These are phyloP conservation scores for Lasioglossum figueresi DNA, from an alignment of 2,888 invertebrate species.

Conservation along the genomic window DNA sequence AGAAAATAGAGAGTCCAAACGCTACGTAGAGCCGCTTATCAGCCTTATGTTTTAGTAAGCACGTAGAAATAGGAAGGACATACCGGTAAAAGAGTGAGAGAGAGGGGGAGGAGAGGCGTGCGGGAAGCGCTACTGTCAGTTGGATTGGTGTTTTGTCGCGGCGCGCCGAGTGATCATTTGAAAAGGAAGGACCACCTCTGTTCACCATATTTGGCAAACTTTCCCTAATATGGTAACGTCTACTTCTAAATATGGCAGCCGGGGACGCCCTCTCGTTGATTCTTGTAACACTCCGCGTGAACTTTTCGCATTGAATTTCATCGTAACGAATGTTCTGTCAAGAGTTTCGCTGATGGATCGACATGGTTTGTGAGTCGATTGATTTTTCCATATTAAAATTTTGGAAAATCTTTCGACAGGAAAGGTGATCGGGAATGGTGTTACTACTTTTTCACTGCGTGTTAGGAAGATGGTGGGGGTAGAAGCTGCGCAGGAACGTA, in stretches of 20 bases:
- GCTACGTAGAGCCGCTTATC: conserved; percentile 49
- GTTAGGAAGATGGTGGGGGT: conserved; percentile 68
- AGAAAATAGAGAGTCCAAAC: conserved; percentile 47
- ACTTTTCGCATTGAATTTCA: conserved; percentile 52
- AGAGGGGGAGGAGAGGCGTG: conserved; percentile 78
- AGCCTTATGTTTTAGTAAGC: conserved; percentile 56
- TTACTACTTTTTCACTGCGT: conserved; percentile 76
- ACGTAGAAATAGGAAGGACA: conserved; percentile 65
- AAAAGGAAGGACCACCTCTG: conserved; percentile 89
- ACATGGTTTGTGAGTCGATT: not conserved
- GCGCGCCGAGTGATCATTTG: conserved; percentile 81
- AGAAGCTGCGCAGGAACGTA: conserved; percentile 69
- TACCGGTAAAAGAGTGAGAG: conserved; percentile 53
- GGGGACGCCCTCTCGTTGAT: conserved; percentile 89
- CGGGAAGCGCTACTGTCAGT: conserved; percentile 82
- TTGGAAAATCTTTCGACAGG: conserved; percentile 15
- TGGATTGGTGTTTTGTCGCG: conserved; percentile 82
- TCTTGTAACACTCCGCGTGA: conserved; percentile 71
- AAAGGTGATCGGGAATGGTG: conserved; percentile 16
- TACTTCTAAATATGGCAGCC: conserved; percentile 93
- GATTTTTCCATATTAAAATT: conserved; percentile 55
- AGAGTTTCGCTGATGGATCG: not conserved
- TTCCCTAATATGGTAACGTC: conserved; percentile 92
- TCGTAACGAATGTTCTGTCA: not conserved
- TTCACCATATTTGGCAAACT: conserved; percentile 92